Base-by-base conservation (phyloP, 2,113 vertebrate species). In the Empidonax alnorum region DNA sequence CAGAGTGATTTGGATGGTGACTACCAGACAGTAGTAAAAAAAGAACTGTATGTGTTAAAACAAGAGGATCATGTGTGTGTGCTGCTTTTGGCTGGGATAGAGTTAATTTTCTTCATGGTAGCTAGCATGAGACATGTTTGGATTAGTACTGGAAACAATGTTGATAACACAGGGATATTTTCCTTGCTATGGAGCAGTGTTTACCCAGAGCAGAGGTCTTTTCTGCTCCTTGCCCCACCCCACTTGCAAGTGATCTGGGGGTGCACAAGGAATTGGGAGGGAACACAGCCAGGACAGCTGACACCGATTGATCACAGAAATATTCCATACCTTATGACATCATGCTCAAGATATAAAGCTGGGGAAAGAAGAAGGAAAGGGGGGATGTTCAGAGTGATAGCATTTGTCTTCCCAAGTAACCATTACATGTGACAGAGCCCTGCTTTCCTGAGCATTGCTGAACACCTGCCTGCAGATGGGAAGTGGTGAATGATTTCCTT, bases 21-120 rank as follows among this genome's bases (percentile, higher is more conserved):
- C 63, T 77, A 25, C 41, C 33, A 53, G n/a, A 37, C 3, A 68
- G 37, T 23, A 21, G 12, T 41, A 87, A 37, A 50, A 47, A 80
- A 84, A 62, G 20, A 73, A 15, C 6, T 2, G 1, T 62, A 47
- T 13, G 5, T 44, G 17, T 39, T 20, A 18, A 83, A 65, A 68
- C 28, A 37, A 9, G 31, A 50, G 13, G 14, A 52, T 22, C 0
- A 0, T 6, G 10, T 63, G 28, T 41, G 18, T 68, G 12, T 65
- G 6, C 33, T 66, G 33, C 18, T 41, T 55, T 72, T 35, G 69
- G 28, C 52, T 72, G 33, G 24, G 18, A 28, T 11, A 10, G 47
- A 62, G 55, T 35, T 50, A 9, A 22, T 61, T 56, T 76, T 55
- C 50, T 39, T 72, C 37, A 3, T 1, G 19, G 22, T 7, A 30